Evolutionary conservation across 2,888 invertebrate genomes (phyloP).

Genomic region (Andrena hattorfiana): DNA sequence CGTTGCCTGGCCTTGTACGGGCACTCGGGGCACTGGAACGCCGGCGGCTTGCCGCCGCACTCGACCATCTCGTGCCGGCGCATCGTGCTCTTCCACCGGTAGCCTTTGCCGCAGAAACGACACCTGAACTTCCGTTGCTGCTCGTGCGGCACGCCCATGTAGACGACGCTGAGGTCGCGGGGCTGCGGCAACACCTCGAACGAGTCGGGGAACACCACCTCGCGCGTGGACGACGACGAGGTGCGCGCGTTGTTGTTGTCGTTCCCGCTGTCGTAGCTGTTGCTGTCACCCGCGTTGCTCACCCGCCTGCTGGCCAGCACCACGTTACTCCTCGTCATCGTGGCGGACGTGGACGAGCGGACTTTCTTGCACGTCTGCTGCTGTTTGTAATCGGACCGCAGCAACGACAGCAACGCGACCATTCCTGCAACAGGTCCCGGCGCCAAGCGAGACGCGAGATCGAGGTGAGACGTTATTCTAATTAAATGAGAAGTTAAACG

Average conservation of each 20-base stretch:
- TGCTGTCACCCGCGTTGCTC: slow-evolving; percentile 70
- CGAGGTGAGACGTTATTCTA: slow-evolving; percentile 66
- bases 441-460: slow-evolving; percentile 75
- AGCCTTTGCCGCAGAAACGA: slow-evolving; percentile 93
- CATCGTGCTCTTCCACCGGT: slow-evolving; percentile 95
- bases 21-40: slow-evolving; percentile 93
- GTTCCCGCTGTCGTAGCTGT: slow-evolving; percentile 68
- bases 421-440: slow-evolving; percentile 83
- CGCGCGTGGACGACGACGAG: slow-evolving; percentile 74
- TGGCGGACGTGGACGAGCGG: slow-evolving; percentile 44
- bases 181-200: slow-evolving; percentile 84
- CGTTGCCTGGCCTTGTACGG: slow-evolving; percentile 92
- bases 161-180: slow-evolving; percentile 82
- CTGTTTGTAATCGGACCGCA: slow-evolving; percentile 82
- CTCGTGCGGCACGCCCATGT: slow-evolving; percentile 86
- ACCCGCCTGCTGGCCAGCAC: slow-evolving; percentile 66
- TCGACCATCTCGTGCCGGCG: slow-evolving; percentile 93
- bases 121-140: slow-evolving; percentile 90
- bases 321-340: slow-evolving; percentile 42
- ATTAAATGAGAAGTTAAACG: slow-evolving; percentile 11
- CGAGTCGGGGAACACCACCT: slow-evolving; percentile 83
- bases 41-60: slow-evolving; percentile 93
- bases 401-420: slow-evolving; percentile 81
- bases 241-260: slow-evolving; percentile 60
- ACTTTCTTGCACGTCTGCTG: slow-evolving; percentile 50